Evolutionary conservation across 2,888 invertebrate genomes (phyloP).

Genomic region (Pasiphila rectangulata): DNA sequence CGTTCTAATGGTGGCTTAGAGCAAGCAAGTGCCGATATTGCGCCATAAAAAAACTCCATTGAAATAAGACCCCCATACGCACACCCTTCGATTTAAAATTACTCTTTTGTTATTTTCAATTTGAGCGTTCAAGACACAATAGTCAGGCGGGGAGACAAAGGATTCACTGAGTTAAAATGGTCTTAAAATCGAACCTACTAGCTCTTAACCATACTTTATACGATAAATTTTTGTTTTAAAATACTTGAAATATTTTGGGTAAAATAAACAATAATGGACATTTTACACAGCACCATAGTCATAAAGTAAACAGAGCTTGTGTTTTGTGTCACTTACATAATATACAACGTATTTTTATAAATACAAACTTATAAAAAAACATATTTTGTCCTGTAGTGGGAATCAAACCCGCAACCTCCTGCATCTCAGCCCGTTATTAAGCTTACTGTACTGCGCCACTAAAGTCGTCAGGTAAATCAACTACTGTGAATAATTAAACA

Average conservation of each 20-base stretch:
- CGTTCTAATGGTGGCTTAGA: constrained; percentile 66
- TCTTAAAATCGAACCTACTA: background rate
- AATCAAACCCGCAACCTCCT: no score
- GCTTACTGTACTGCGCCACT: no score
- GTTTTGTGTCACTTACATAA: no score
- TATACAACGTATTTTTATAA: no score
- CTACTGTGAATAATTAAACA: background rate
- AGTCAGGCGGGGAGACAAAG: constrained; percentile 26
- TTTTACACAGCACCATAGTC: no score
- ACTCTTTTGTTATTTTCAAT: constrained; percentile 53
- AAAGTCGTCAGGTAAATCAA: no score
- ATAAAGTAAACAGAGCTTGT: no score
- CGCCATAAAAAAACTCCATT: constrained; percentile 63
- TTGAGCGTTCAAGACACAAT: constrained; percentile 48
- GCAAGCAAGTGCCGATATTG: constrained; percentile 62
- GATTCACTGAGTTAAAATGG: constrained; percentile 11
- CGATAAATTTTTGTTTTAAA: background rate
- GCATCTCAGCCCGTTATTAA: no score
- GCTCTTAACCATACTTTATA: background rate
- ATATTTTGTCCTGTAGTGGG: no score
- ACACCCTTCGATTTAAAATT: constrained; percentile 65
- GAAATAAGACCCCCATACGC: constrained; percentile 53
- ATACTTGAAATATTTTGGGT: no score
- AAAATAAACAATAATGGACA: no score
- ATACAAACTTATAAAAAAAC: no score